Percentiles rank a stretch among this genome's conserved stretches.
Conservation (phyloP, 2,113 vertebrate species). For the Otocyon megalotis region DNA sequence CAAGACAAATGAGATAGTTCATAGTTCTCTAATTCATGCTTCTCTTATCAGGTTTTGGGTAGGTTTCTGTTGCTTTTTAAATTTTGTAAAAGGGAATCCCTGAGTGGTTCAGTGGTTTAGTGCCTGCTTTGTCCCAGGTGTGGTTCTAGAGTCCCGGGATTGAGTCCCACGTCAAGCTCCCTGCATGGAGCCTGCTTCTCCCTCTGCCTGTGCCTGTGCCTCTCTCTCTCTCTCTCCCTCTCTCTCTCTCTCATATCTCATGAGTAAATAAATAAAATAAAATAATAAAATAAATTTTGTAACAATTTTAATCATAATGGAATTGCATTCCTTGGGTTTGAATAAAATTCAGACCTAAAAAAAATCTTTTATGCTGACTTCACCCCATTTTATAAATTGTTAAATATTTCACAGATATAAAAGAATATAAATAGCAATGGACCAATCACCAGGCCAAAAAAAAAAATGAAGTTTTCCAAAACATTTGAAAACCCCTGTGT, state of each 20-base stretch:
- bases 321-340: background rate
- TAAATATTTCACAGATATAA: background rate
- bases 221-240: no score
- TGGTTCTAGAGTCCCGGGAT: no score
- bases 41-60: background rate
- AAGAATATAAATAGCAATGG: background rate
- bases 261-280: no score
- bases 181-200: no score
- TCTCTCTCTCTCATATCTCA: no score
- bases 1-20: background rate
- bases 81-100: background rate
- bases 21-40: background rate
- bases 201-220: no score
- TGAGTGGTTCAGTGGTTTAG: no score
- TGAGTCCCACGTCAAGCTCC: no score
- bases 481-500: background rate
- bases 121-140: no score
- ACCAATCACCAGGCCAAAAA: background rate
- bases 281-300: background rate
- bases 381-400: background rate
- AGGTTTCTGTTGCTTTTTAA: background rate
- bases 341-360: background rate
- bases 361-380: background rate
- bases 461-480: background rate
- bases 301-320: background rate